Percentiles rank a stretch among this genome's conserved stretches.
Evolutionary conservation across 2,113 vertebrate species (phyloP).

Genomic region (Rhynchomys soricoides): DNA sequence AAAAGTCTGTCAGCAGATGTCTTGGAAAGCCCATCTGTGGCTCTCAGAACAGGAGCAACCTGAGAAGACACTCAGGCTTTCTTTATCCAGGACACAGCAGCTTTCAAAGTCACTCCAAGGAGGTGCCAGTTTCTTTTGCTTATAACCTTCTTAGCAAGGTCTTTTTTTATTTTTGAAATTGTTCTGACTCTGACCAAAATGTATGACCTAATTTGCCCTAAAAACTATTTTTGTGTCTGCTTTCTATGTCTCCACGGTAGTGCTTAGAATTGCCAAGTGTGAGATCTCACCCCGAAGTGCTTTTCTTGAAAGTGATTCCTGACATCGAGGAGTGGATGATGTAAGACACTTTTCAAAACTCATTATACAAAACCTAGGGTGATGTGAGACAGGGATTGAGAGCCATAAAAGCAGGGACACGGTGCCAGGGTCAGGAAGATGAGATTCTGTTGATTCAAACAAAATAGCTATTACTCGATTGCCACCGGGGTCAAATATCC

Average conservation of each 20-base stretch:
- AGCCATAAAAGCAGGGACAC: not conserved
- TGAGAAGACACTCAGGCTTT: not conserved
- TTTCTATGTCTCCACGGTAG: conserved; percentile 46
- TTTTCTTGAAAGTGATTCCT: conserved; percentile 73
- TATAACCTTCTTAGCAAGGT: conserved; percentile 23
- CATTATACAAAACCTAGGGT: not conserved
- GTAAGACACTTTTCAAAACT: conserved; percentile 44
- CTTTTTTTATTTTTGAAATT: not conserved
- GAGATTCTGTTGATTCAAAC: conserved; percentile 27
- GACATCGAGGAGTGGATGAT: conserved; percentile 40
- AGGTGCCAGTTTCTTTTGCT: not conserved
- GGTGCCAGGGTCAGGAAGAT: not conserved
- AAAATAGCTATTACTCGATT: not conserved
- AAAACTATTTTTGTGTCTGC: conserved; percentile 64
- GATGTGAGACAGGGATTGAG: not conserved
- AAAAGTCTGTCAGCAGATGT: not conserved
- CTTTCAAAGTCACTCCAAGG: not conserved
- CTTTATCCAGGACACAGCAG: not conserved
- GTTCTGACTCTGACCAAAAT: conserved; percentile 49
- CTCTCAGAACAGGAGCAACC: not conserved
- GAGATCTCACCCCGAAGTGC: conserved; percentile 61
- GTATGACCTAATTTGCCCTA: conserved; percentile 58
- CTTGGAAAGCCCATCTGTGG: not conserved
- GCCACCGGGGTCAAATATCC: not conserved
- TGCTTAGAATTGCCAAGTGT: conserved; percentile 53